Conservation (phyloP, 2,113 vertebrate genomes). For the Turnix velox region DNA sequence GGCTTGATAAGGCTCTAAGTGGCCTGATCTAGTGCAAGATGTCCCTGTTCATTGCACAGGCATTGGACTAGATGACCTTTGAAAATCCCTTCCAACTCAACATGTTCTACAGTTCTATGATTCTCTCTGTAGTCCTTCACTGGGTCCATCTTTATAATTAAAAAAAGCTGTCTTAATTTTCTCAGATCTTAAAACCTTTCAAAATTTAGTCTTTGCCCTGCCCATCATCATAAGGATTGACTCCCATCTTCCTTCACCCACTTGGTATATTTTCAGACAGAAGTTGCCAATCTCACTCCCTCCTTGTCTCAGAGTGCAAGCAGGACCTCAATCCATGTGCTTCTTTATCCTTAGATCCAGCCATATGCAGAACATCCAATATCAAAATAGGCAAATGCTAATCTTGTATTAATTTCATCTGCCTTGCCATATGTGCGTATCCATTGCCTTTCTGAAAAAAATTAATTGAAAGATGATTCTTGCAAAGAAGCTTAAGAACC, state of each 20-base stretch:
- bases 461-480: not conserved
- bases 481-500: not conserved
- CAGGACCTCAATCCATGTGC: not conserved
- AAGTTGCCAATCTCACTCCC: not conserved
- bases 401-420: not conserved
- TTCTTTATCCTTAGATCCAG: not conserved
- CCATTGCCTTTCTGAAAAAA: not conserved
- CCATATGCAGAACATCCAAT: not conserved
- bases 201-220: not conserved
- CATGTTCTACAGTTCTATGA: no score
- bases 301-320: accelerated
- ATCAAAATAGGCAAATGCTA: not conserved
- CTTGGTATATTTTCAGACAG: not conserved
- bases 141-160: not conserved
- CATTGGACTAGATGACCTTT: no score
- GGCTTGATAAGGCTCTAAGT: no score
- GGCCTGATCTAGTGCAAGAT: no score
- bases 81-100: no score
- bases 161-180: not conserved
- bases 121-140: not conserved
- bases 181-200: not conserved
- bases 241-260: not conserved
- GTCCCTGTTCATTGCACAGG: no score
- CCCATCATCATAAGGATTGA: accelerated
- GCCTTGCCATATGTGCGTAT: not conserved